Evolutionary conservation across 1,140 invertebrate genomes (phyloP), one percentile per base, ranked within the genome.

Genomic region (Trinorchestia longiramus): DNA sequence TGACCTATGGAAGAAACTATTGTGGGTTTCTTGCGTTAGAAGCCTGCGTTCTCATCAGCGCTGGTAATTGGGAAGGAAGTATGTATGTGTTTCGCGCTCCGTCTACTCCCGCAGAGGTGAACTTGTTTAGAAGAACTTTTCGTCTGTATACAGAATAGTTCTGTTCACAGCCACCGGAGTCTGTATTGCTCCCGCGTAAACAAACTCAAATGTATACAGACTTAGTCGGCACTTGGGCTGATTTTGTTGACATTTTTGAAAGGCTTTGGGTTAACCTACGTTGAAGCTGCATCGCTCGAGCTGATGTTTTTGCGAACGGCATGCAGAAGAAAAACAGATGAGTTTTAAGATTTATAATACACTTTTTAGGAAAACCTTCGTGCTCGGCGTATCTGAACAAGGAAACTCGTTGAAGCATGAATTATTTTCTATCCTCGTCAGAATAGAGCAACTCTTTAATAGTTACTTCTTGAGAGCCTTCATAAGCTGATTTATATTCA

Each of bases 111-210:
- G 28, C 88, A 90, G 43, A 87, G 88, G 43, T 42, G 88, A 36
- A 77, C 88, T 41, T 90, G 88, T 42, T 90, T 90, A 28, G 6
- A 28, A 0, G 88, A 90, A 43, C 88, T 90, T 90, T 90, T 90
- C 88, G 43, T 90, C 88, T 90, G 88, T 90, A 42, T 90, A 90
- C 88, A 90, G 88, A 90, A 90, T 90, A 90, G 88, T 90, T 90
- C 88, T 90, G 88, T 90, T 90, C 88, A 42, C 88, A 90, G 88
- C n/a, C 88, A 90, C 88, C 88, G 43, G 88, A 90, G 88, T 90
- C 62, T 77, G 88, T 90, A 90, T 41, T 90, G 88, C 88, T 17
- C 41, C 88, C 88, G 88, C 43, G 88, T 90, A 90, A 90, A 90
- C 88, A 90, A 90, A 42, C 88, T 90, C 88, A 90, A 90, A 90